Base-by-base conservation (phyloP, 2,113 vertebrate species). In the Sporophila hypoxantha region DNA sequence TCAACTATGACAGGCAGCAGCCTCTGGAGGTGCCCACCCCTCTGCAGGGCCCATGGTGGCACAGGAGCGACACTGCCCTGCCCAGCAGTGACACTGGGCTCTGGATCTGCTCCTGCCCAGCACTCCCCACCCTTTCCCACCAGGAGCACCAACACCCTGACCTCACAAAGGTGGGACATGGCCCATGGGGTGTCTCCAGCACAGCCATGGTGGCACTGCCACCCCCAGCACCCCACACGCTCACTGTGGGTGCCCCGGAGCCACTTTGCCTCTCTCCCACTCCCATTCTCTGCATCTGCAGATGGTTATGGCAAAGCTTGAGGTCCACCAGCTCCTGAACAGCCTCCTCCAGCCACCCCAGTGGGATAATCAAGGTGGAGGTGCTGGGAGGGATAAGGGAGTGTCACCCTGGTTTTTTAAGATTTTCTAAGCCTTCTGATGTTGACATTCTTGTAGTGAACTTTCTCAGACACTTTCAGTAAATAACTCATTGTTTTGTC, bases 31-130 rank as follows among this genome's bases (percentile, higher is more conserved):
- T 68, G 29, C 9, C 29, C 47, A 37, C 3, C 9, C 41, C 44
- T n/a, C 64, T 60, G 39, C 36, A 14, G 0, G 7, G 66, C 34
- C 46, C 47, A 2, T 0, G 2, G 61, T 34, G 52, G 10, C 41
- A 57, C 29, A 10, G 69, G 7, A 22, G 56, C 1, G 30, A 44
- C 68, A 74, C 27, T 1, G 2, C 27, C 2, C 12, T 27, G 52
- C 47, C 52, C 7, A 15, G 36, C 5, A 19, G 65, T 3, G 29
- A 32, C 64, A 56, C 30, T 0, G 14, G 19, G 26, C 29, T 39
- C 21, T 29, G 44, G 9, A 34, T 9, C 61, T 70, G 56, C 14
- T 66, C 37, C 75, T 57, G 34, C n/a, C 10, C 23, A 14, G n/a
- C 9, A 34, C n/a, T 25, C 12, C 11, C 12, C 11, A 10, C 5